Evolutionary conservation across 2,113 vertebrate species (phyloP).

Genomic region (Hippocampus comes): DNA sequence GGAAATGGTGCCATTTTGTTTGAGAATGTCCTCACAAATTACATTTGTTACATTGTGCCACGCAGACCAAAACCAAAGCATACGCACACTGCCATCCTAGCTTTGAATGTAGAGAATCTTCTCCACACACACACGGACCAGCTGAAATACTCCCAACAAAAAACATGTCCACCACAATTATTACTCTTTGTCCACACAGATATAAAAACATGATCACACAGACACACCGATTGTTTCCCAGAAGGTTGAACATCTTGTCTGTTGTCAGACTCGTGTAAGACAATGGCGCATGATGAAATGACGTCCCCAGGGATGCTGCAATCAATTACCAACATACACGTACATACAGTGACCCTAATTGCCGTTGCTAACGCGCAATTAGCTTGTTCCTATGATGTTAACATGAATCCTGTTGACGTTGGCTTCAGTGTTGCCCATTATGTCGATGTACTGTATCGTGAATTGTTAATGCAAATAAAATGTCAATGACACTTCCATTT

Average conservation of each 20-base stretch:
- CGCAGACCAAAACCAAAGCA: background rate
- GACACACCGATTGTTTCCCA: slow-evolving; percentile 41
- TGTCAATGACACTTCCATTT: background rate
- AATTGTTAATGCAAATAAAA: background rate
- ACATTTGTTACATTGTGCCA: too few relatives aligned
- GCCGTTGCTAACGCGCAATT: background rate
- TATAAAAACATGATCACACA: slow-evolving; percentile 18
- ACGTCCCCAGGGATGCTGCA: slow-evolving; percentile 62
- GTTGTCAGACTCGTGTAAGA: slow-evolving; percentile 60
- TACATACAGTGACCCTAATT: slow-evolving; percentile 54
- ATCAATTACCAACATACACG: slow-evolving; percentile 67
- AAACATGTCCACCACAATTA: background rate
- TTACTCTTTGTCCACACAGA: background rate
- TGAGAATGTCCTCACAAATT: too few relatives aligned
- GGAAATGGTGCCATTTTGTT: too few relatives aligned
- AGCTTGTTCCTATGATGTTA: background rate
- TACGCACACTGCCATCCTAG: background rate
- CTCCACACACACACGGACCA: background rate
- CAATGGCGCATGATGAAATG: slow-evolving; percentile 78
- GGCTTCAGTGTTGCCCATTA: background rate
- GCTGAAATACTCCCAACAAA: background rate
- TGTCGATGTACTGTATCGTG: slow-evolving; percentile 15
- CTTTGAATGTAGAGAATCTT: background rate
- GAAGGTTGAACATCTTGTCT: slow-evolving; percentile 26
- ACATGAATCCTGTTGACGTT: background rate